Conservation (phyloP, 2,113 vertebrate genomes). For the Spilogale gracilis region DNA sequence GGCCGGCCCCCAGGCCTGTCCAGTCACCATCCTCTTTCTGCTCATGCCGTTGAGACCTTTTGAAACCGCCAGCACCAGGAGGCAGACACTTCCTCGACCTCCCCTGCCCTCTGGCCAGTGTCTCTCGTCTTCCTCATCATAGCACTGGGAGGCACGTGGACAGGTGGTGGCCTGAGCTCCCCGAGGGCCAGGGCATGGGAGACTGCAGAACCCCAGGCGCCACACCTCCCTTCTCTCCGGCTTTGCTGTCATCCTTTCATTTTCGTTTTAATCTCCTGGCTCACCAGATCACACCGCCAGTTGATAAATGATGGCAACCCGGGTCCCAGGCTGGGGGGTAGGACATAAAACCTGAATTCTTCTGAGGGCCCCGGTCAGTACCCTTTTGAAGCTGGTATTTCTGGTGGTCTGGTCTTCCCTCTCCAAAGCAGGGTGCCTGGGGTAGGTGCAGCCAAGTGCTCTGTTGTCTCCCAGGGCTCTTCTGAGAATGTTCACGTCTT, state of each 20-base stretch:
- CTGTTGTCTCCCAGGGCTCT: conserved; percentile 14
- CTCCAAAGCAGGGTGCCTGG: neutral
- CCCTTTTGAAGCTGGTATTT: neutral
- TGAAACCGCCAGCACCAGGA: neutral
- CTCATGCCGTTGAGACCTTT: conserved; percentile 33
- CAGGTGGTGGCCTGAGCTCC: neutral
- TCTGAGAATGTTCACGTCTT: neutral
- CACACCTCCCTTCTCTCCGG: neutral
- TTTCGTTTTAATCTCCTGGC: conserved; percentile 57
- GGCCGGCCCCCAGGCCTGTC: neutral
- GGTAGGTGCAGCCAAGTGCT: neutral
- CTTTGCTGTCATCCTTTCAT: conserved; percentile 29
- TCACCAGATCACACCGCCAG: neutral
- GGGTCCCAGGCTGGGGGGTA: conserved; percentile 3
- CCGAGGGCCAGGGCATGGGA: fast-evolving
- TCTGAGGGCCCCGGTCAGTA: neutral
- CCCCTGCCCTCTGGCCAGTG: neutral
- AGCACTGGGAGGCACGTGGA: neutral
- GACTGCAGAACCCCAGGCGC: neutral
- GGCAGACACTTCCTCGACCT: neutral
- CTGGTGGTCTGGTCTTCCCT: neutral
- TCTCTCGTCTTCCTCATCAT: neutral
- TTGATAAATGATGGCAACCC: neutral
- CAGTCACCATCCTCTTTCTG: neutral
- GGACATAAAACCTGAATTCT: neutral